phyloP scores from a whole-genome alignment of 2,797 vertebrate species.

The Cygnus olor region DNA sequence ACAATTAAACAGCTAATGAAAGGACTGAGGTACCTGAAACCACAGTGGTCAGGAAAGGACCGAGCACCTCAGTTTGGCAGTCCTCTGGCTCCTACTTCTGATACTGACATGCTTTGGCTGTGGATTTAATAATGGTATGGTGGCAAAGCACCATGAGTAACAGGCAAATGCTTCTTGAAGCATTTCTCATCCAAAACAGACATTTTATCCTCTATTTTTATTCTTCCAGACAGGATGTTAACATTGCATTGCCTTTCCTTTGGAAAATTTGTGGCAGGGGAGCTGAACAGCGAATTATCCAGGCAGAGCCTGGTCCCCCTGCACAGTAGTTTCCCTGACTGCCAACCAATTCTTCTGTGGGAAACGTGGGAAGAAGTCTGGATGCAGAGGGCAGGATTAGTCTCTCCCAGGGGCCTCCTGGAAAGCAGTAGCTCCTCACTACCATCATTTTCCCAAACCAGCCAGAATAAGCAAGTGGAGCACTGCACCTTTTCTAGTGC shows the following conservation, averaged over 20 bases:
- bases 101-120: not conserved
- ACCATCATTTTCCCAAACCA: not conserved
- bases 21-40: slow-evolving; percentile 64
- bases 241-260: slow-evolving; percentile 3
- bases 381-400: not conserved
- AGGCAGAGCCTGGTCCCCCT: accelerated
- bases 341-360: not conserved
- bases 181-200: not conserved
- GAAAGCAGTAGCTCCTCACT: not conserved
- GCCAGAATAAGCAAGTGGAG: not conserved
- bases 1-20: slow-evolving; percentile 78
- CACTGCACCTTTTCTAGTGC: not conserved
- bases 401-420: not conserved
- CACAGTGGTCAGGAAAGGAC: slow-evolving; percentile 55
- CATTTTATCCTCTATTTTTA: not conserved
- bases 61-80: slow-evolving; percentile 1
- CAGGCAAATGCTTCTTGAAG: slow-evolving; percentile 14
- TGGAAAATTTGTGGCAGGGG: not conserved
- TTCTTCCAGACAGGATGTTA: not conserved
- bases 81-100: slow-evolving; percentile 4
- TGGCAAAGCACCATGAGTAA: not conserved
- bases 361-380: not conserved
- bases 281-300: not conserved
- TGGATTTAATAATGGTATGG: not conserved
- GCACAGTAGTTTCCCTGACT: not conserved